phyloP scores from a whole-genome alignment of 2,888 invertebrate genomes.

The Phalangium opilio region DNA sequence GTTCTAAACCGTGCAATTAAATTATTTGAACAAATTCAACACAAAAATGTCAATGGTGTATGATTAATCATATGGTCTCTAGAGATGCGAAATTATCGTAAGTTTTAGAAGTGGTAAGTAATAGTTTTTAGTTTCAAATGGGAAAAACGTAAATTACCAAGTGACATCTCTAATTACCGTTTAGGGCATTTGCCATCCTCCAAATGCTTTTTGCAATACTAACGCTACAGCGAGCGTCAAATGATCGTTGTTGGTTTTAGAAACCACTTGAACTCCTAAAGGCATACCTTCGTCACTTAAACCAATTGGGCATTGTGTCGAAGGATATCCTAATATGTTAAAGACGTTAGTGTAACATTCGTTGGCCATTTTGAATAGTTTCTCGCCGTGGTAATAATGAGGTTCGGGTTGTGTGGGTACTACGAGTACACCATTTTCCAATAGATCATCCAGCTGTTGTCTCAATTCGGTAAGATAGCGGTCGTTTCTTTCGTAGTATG shows the following conservation, averaged over 20 bases:
- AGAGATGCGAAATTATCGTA: too few species aligned
- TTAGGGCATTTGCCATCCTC: slow-evolving; percentile 8
- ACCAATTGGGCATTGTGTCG: slow-evolving; percentile 68
- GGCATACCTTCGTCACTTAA: slow-evolving; percentile 50
- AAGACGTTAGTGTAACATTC: slow-evolving; percentile 72
- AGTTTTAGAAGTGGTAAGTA: too few species aligned
- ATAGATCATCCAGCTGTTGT: slow-evolving; percentile 39
- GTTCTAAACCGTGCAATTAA: too few species aligned
- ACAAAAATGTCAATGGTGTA: too few species aligned
- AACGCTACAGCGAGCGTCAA: slow-evolving; percentile 4
- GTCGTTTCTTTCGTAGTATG: background rate
- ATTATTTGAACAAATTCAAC: too few species aligned
- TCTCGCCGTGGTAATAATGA: slow-evolving; percentile 5
- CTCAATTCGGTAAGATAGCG: too few species aligned
- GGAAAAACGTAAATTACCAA: too few species aligned
- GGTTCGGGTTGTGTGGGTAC: slow-evolving; percentile 10
- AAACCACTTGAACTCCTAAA: slow-evolving; percentile 52
- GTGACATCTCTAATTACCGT: too few species aligned
- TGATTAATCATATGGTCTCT: too few species aligned
- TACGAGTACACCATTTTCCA: slow-evolving; percentile 46
- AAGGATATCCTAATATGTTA: slow-evolving; percentile 70
- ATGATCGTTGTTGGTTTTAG: slow-evolving; percentile 6
- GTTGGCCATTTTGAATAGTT: slow-evolving; percentile 48
- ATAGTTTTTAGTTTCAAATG: too few species aligned
- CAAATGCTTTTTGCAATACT: slow-evolving; percentile 8